Conservation (phyloP, 2,797 vertebrate species). For the Pipistrellus nathusii region DNA sequence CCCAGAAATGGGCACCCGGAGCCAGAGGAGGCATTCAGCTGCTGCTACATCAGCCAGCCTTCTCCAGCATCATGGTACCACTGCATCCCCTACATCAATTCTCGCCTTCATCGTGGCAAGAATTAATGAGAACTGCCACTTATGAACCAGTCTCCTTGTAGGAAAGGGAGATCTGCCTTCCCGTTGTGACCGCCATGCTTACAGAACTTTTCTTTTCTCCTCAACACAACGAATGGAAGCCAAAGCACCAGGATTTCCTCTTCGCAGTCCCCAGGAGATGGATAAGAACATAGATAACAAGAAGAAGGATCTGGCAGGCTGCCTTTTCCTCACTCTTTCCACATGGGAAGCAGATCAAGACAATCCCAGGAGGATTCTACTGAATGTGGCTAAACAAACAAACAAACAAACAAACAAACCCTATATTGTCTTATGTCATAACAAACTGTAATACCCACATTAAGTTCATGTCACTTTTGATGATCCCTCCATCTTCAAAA, state of each 20-base stretch:
- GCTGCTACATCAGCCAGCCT: background rate
- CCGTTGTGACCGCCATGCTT: no score
- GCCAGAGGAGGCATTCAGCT: background rate
- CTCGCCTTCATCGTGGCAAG: background rate
- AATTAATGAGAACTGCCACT: background rate
- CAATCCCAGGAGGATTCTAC: background rate
- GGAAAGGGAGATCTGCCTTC: background rate
- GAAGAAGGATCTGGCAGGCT: background rate
- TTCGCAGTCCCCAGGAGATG: background rate
- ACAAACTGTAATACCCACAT: background rate
- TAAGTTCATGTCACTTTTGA: background rate
- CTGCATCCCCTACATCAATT: background rate
- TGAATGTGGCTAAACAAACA: background rate
- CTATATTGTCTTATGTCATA: no score
- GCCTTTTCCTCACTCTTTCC: background rate
- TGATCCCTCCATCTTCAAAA: background rate
- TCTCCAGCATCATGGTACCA: background rate
- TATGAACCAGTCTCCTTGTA: background rate
- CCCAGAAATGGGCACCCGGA: background rate
- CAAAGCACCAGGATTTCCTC: background rate
- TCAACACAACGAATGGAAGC: background rate
- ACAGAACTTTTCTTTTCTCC: background rate
- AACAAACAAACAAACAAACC: background rate
- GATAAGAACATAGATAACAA: background rate
- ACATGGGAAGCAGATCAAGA: background rate